A percentile compares a stretch with the other conserved stretches of the same genome.
phyloP scores from a whole-genome alignment of 2,888 invertebrate genomes.

The Atrina japonica region DNA sequence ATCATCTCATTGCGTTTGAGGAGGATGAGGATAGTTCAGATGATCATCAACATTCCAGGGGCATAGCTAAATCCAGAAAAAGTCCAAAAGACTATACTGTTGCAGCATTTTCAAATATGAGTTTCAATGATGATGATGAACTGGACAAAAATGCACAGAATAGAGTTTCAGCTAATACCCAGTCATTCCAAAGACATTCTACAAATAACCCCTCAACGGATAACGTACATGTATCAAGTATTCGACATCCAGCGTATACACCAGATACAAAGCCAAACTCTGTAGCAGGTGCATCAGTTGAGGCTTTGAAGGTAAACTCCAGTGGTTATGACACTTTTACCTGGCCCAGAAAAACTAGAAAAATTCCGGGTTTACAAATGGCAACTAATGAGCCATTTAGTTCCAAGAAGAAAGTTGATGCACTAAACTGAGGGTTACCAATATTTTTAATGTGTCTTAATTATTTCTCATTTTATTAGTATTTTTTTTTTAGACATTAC shows the following conservation, averaged over 20 bases:
- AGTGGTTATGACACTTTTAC: conserved; percentile 70
- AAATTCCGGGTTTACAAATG: conserved; percentile 51
- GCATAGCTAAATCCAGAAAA: conserved; percentile 51
- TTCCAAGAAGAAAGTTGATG: conserved; percentile 66
- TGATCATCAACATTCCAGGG: conserved; percentile 42
- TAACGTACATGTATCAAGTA: conserved; percentile 53
- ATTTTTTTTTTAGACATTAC: no score
- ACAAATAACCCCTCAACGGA: conserved; percentile 3
- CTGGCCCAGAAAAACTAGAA: conserved; percentile 72
- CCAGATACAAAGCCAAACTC: conserved; percentile 55
- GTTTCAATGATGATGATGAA: conserved; percentile 73
- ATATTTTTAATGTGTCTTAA: no score
- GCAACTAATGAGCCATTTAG: conserved; percentile 72
- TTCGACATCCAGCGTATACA: conserved; percentile 55
- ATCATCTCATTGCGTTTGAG: conserved; percentile 50
- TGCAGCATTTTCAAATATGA: conserved; percentile 75
- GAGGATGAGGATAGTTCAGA: conserved; percentile 45
- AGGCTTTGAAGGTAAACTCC: conserved; percentile 53
- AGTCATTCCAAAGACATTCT: conserved; percentile 5
- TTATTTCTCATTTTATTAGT: no score
- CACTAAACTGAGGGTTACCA: conserved; percentile 1
- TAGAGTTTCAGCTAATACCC: background rate
- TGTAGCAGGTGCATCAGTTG: conserved; percentile 55
- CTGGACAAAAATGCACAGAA: conserved; percentile 47
- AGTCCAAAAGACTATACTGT: conserved; percentile 64